These are phyloP conservation scores for Catocala sponsa DNA, from an alignment of 2,888 invertebrate genomes.

Conservation along the genomic window DNA sequence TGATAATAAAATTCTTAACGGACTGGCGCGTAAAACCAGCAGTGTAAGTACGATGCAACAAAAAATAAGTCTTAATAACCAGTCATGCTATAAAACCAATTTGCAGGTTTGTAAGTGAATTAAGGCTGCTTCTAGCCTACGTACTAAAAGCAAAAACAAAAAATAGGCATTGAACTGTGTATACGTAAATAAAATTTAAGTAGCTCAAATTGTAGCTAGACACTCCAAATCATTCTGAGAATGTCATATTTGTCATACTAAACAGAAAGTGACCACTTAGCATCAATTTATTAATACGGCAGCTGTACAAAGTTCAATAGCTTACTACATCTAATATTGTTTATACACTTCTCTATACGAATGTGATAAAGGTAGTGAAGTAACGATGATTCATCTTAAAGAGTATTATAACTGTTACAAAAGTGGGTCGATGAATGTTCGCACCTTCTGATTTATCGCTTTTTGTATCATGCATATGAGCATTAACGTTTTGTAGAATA, in stretches of 20 bases:
- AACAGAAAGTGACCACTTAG: constrained; percentile 29
- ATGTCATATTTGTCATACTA: constrained; percentile 20
- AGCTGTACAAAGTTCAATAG: constrained; percentile 42
- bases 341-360: constrained; percentile 39
- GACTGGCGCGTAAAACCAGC: too few species aligned
- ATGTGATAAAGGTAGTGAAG: constrained; percentile 53
- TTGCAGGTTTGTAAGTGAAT: too few species aligned
- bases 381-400: constrained; percentile 65
- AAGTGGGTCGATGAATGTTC: constrained; percentile 72
- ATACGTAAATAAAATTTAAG: neutral
- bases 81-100: too few species aligned
- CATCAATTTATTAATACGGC: constrained; percentile 37
- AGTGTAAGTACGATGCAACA: too few species aligned
- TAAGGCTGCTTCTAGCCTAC: too few species aligned
- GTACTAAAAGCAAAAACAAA: too few species aligned
- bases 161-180: too few species aligned
- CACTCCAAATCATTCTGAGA: constrained; percentile 14
- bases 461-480: constrained; percentile 30
- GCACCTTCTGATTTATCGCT: constrained; percentile 45
- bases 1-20: too few species aligned
- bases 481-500: constrained; percentile 1
- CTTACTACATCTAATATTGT: constrained; percentile 30
- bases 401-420: constrained; percentile 65
- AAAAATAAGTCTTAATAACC: too few species aligned
- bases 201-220: neutral